phyloP scores from a whole-genome alignment of 1,140 invertebrate genomes.

The Drosophila gunungcola region DNA sequence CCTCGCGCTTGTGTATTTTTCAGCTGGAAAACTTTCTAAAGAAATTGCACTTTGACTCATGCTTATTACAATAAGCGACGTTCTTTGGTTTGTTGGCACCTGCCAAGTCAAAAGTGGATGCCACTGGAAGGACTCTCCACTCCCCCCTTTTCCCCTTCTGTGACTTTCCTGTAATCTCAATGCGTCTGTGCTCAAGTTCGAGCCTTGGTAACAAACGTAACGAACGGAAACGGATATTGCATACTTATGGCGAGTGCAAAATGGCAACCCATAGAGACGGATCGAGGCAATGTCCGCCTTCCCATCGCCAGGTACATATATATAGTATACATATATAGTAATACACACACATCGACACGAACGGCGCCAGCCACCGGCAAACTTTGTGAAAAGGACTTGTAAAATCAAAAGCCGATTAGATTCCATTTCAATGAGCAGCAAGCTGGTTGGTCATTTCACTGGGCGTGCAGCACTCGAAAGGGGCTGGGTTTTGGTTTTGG shows the following conservation, averaged over 20 bases:
- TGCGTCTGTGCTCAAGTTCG: slow-evolving; percentile 50
- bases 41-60: slow-evolving; percentile 78
- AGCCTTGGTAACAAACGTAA: slow-evolving; percentile 73
- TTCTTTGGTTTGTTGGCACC: slow-evolving; percentile 60
- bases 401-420: slow-evolving; percentile 83
- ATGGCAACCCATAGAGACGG: slow-evolving; percentile 57
- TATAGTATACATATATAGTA: slow-evolving; percentile 18
- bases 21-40: slow-evolving; percentile 60
- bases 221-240: slow-evolving; percentile 82
- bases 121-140: slow-evolving; percentile 50
- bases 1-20: slow-evolving; percentile 38
- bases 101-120: slow-evolving; percentile 64
- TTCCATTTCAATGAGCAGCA: slow-evolving; percentile 80
- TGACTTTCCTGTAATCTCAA: slow-evolving; percentile 12
- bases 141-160: not conserved
- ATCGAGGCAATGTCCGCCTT: slow-evolving; percentile 4
- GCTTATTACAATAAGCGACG: slow-evolving; percentile 73
- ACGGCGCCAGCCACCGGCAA: slow-evolving; percentile 60
- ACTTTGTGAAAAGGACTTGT: slow-evolving; percentile 78
- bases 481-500: not conserved
- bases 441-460: slow-evolving; percentile 78
- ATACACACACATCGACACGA: slow-evolving; percentile 53
- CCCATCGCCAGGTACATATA: slow-evolving; percentile 12
- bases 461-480: slow-evolving; percentile 28
- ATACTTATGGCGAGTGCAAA: slow-evolving; percentile 79